Base-by-base conservation (phyloP, 2,888 invertebrate genomes). In the Lutraria lutraria region DNA sequence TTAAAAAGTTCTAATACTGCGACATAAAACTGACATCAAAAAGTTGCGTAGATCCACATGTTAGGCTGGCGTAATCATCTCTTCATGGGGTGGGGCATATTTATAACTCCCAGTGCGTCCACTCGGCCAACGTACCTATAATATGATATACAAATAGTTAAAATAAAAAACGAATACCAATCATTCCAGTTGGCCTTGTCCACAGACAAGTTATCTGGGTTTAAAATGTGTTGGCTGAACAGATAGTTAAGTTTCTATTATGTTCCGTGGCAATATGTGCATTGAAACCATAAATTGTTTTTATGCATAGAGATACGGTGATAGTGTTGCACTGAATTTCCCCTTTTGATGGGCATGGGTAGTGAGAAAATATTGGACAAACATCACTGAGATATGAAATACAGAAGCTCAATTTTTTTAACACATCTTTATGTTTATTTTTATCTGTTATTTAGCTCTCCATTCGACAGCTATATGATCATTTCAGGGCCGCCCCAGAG, bases 121-220 rank as follows among this genome's bases (percentile, higher is more conserved):
- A 76, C 90, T 91, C 0, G 91, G 91, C 91, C 91, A 91, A 21
- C 81, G 54, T 1, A 91, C 88, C 91, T 91, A 85, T 52, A 86
- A 89, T 21, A 80, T 34, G 29, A 68, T 54, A 83, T 10, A 15
- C 8, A 52, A 31, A 10, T 31, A 81, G n/a, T n/a, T n/a, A n/a
- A n/a, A n/a, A n/a, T n/a, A n/a, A n/a, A n/a, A n/a, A n/a, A n/a
- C n/a, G n/a, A n/a, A n/a, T n/a, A n/a, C n/a, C 34, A 43, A 1
- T 81, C 25, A 81, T 2, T 2, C 25, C 34, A 4, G 15, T 43
- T 52, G n/a, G 2, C 21, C 56, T 19, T 2, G 16, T 56, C 12
- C 6, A 12, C 56, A 56, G 21, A 56, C 56, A 56, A 13, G 21
- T 56, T 16, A 12, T 16, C 19, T 56, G 16, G 1, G 56, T 12